Percentiles rank a stretch among this genome's conserved stretches.
phyloP scores from a whole-genome alignment of 2,797 vertebrate species.

The Tarsius wallacei region DNA sequence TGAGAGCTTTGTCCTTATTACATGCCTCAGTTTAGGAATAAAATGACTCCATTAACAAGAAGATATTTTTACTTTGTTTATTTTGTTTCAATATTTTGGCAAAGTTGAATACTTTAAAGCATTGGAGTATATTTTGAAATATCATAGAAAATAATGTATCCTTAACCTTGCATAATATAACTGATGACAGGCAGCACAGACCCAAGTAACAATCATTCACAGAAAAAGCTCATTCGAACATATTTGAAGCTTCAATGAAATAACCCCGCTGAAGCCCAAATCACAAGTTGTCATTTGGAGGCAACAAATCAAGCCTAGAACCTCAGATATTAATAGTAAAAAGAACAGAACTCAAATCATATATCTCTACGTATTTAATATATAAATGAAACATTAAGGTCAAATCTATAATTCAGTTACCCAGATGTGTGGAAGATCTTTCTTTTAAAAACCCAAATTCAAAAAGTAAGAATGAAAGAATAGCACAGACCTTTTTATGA shows the following conservation, averaged over 20 bases:
- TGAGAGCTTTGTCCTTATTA: not conserved
- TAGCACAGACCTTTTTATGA: not conserved
- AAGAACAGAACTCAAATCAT: not conserved
- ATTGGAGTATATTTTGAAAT: conserved; percentile 31
- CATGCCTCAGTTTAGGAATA: not conserved
- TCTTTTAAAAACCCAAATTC: not conserved
- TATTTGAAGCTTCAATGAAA: not conserved
- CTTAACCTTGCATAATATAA: not conserved
- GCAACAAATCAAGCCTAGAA: not conserved
- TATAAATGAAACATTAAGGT: not conserved
- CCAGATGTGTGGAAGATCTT: not conserved
- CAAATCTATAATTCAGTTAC: not conserved
- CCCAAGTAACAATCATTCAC: not conserved
- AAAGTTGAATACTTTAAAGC: not conserved
- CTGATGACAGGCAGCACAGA: not conserved
- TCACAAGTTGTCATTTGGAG: not conserved
- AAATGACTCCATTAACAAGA: not conserved
- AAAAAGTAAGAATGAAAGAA: not conserved
- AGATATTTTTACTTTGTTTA: conserved; percentile 16
- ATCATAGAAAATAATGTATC: not conserved
- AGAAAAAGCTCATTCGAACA: not conserved
- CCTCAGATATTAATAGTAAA: not conserved
- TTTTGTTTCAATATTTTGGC: conserved; percentile 43
- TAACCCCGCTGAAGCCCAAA: not conserved
- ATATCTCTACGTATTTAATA: not conserved